phyloP scores from a whole-genome alignment of 1,140 invertebrate species.

The Hesperophylax magnus region DNA sequence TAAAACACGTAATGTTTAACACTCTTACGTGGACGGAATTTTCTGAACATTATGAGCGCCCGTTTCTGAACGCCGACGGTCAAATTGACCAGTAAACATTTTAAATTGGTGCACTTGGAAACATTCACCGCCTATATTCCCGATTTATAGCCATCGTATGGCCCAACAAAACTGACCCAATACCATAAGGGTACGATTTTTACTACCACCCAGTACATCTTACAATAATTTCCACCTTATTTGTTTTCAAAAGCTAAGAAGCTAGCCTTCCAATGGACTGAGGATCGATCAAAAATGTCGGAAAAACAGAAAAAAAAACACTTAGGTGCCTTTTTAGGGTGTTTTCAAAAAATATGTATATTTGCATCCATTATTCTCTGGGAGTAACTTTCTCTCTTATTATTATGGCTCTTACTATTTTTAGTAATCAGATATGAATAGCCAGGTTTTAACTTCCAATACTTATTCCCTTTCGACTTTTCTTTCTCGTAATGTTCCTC shows the following conservation, averaged over 20 bases:
- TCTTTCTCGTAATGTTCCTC: too few relatives aligned
- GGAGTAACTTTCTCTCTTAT: too few relatives aligned
- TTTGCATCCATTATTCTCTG: too few relatives aligned
- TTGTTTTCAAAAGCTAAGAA: too few relatives aligned
- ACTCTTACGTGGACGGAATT: constrained; percentile 43
- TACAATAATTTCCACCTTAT: constrained; percentile 24
- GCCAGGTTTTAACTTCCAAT: too few relatives aligned
- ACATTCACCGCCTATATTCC: constrained; percentile 44
- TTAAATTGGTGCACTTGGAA: constrained; percentile 40
- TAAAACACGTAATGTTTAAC: constrained; percentile 34
- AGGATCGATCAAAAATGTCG: too few relatives aligned
- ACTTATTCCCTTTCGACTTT: too few relatives aligned
- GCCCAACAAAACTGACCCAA: constrained; percentile 31
- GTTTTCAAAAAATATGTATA: too few relatives aligned
- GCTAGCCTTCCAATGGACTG: too few relatives aligned
- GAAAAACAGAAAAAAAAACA: background rate
- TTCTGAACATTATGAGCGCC: background rate
- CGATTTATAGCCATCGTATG: constrained; percentile 48
- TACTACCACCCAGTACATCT: background rate
- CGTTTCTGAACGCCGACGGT: constrained; percentile 11
- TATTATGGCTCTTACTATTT: too few relatives aligned
- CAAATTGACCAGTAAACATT: constrained; percentile 47
- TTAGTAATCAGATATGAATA: too few relatives aligned
- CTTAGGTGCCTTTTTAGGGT: background rate
- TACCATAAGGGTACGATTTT: background rate